Base-by-base conservation (phyloP, 2,888 invertebrate species). In the Dorcus parallelipipedus region DNA sequence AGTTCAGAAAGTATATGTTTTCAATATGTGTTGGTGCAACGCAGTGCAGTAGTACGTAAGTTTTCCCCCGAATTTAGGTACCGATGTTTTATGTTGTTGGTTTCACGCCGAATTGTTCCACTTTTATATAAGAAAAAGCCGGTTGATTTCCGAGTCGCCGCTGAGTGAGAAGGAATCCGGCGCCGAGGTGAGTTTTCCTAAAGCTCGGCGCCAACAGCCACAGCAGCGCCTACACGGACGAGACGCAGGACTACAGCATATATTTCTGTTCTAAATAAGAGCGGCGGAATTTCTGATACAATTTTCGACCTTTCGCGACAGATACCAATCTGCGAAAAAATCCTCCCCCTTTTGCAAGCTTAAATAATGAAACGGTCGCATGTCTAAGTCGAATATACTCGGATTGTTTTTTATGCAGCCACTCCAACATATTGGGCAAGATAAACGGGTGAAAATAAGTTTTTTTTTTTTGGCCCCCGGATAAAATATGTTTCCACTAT, bases 241-340 rank as follows among this genome's bases (percentile, higher is more conserved):
- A 14, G 33, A 68, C 66, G 64, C 67, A 23, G 67, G 67, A 65
- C 67, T 64, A 64, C 67, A 63, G 62, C 65, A 62, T 66, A 68
- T 64, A 69, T 68, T 66, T 71, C 66, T 68, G 66, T 69, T 66
- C 69, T 60, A 64, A 68, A 65, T 68, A 65, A 61, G 61, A 64
- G 61, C 63, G 59, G 65, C 63, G 59, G 65, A 66, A 65, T 64
- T 64, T 63, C 64, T 66, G 65, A 65, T 67, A 68, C 26, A 33
- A 33, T 33, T 67, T 65, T 62, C 66, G 65, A 66, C 66, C 65
- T 67, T 64, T 62, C 64, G 61, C 59, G 57, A 65, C n/a, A 17
- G 68, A 69, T 67, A 67, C 60, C 61, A 62, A 68, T 66, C 67
- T 65, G 64, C 59, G 63, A 54, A 60, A 64, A 67, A 69, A 65